These are phyloP conservation scores for Myripristis jacobus DNA, from an alignment of 2,797 vertebrate genomes.

Conservation along the genomic window DNA sequence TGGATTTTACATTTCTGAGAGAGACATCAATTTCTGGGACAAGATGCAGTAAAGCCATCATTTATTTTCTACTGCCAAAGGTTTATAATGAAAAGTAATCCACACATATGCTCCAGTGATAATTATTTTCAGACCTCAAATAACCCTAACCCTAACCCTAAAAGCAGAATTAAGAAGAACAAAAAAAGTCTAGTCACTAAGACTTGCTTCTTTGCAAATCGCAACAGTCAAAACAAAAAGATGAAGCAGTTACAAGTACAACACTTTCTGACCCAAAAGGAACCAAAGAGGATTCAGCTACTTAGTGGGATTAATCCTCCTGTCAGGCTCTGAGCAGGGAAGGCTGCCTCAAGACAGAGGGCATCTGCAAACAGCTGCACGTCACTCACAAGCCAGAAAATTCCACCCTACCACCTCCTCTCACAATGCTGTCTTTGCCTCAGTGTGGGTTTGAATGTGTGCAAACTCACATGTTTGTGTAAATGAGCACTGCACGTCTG, in stretches of 20 bases:
- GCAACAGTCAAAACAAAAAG: neutral
- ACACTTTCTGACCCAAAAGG: neutral
- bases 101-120: neutral
- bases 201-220: neutral
- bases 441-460: neutral
- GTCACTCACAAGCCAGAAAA: neutral
- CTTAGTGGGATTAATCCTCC: slow-evolving; percentile 7
- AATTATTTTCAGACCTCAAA: neutral
- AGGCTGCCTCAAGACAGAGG: slow-evolving; percentile 1
- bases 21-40: slow-evolving; percentile 27
- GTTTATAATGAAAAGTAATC: neutral
- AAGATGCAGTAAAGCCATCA: slow-evolving; percentile 3
- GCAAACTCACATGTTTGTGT: neutral
- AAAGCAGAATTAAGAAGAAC: neutral
- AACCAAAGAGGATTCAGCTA: slow-evolving; percentile 2
- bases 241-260: neutral
- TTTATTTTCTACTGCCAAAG: slow-evolving; percentile 6
- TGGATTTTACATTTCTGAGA: slow-evolving; percentile 18
- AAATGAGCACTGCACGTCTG: neutral
- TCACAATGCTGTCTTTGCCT: neutral
- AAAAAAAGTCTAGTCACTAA: neutral
- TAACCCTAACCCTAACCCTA: too few relatives aligned
- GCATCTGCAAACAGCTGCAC: slow-evolving; percentile 11
- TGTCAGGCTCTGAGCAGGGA: neutral
- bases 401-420: neutral